phyloP scores from a whole-genome alignment of 2,888 invertebrate species.

The Parochlus steinenii region DNA sequence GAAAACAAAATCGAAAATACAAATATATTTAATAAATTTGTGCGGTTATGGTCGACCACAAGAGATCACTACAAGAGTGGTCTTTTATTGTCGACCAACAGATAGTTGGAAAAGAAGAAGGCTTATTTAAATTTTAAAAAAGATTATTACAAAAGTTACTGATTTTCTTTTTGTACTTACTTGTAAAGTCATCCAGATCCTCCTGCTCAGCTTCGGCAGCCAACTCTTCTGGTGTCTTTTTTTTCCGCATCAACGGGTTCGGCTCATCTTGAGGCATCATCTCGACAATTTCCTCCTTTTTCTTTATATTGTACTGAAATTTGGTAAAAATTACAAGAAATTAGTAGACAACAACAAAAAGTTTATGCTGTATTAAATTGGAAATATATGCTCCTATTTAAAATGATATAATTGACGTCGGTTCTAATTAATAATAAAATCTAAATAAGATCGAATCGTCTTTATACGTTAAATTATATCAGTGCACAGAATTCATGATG shows the following conservation, averaged over 20 bases:
- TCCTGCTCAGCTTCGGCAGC: slow-evolving; percentile 92
- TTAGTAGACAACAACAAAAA: neutral
- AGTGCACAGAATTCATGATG: neutral
- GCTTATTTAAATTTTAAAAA: neutral
- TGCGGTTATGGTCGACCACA: too few species aligned
- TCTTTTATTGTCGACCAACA: neutral
- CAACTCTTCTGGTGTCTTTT: slow-evolving; percentile 95
- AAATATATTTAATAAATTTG: slow-evolving; percentile 1
- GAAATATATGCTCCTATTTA: too few species aligned
- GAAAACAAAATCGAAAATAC: slow-evolving; percentile 10
- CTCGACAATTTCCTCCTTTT: slow-evolving; percentile 86
- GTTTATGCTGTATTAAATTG: neutral
- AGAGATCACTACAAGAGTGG: too few species aligned
- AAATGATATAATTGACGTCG: too few species aligned
- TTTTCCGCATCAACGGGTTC: slow-evolving; percentile 92
- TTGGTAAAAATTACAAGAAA: slow-evolving; percentile 15
- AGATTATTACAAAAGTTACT: neutral
- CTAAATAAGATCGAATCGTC: too few species aligned
- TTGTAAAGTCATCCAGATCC: slow-evolving; percentile 92
- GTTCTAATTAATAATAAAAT: too few species aligned
- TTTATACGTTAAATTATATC: neutral
- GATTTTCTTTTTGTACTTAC: slow-evolving; percentile 39
- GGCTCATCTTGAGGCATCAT: slow-evolving; percentile 71
- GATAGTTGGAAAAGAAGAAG: neutral
- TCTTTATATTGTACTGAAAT: slow-evolving; percentile 94